Conservation (phyloP, 2,797 vertebrate species). For the Brotula barbata region DNA sequence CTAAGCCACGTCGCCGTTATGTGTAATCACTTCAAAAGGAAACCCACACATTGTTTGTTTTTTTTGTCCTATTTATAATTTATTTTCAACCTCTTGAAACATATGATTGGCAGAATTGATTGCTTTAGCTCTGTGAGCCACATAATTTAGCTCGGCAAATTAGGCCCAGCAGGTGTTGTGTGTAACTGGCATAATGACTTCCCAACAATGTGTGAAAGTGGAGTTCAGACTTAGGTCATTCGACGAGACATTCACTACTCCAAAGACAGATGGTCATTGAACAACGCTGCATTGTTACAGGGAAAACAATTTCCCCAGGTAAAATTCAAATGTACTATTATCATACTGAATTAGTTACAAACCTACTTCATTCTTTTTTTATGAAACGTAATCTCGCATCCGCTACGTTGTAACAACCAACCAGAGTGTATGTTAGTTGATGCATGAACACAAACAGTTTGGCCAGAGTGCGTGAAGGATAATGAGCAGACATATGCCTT, state of each 20-base stretch:
- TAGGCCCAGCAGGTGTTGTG: conserved; percentile 25
- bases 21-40: no score
- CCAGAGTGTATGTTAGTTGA: no score
- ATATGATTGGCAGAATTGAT: conserved; percentile 12
- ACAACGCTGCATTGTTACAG: neutral
- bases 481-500: no score
- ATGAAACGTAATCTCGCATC: no score
- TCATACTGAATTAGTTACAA: no score
- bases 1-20: no score
- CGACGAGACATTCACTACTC: neutral
- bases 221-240: conserved; percentile 45
- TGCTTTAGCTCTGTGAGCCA: conserved; percentile 30
- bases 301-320: neutral
- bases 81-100: neutral
- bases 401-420: no score
- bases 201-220: conserved; percentile 17
- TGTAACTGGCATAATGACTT: conserved; percentile 8
- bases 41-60: neutral
- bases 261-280: conserved; percentile 2
- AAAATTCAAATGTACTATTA: neutral
- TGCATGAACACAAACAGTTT: no score
- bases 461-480: no score
- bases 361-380: no score
- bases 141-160: conserved; percentile 36
- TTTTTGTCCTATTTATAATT: neutral